Conservation (phyloP, 2,113 vertebrate genomes). For the Sporophila hypoxantha region DNA sequence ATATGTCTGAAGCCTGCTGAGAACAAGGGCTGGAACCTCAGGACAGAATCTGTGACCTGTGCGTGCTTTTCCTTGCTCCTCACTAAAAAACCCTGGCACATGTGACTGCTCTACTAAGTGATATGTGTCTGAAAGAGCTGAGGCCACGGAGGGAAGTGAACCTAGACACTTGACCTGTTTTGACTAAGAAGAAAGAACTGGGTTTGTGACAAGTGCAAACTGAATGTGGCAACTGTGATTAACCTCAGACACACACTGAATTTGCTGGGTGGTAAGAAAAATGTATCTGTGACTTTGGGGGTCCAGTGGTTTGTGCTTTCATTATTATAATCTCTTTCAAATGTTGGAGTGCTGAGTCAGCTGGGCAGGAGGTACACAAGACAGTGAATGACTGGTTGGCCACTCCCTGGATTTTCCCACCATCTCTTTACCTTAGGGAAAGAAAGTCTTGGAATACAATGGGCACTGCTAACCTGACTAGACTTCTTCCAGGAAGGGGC, state of each 20-base stretch:
- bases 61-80: neutral
- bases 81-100: neutral
- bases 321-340: neutral
- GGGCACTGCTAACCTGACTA: neutral
- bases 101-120: neutral
- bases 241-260: neutral
- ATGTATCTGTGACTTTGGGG: neutral
- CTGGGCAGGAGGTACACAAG: neutral
- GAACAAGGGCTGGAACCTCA: neutral
- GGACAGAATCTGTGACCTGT: neutral
- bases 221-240: neutral
- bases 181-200: neutral
- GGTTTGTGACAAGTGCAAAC: neutral
- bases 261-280: neutral
- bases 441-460: neutral
- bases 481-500: neutral
- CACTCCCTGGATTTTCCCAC: neutral
- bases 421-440: neutral
- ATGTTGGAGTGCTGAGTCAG: neutral
- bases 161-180: rapidly evolving
- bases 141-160: neutral
- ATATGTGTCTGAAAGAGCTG: neutral
- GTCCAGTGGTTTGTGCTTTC: neutral
- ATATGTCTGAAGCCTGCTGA: neutral
- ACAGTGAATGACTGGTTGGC: neutral